phyloP scores from a whole-genome alignment of 2,113 vertebrate genomes.

The human region GRCh38 chr6:147890501-147891000 shows the following conservation, averaged over 20 bases:
- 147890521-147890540: too few species aligned
- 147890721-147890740: neutral
- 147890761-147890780: neutral
- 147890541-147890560: too few species aligned
- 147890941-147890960: neutral
- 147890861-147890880: neutral
- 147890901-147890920: neutral
- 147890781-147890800: neutral
- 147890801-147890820: neutral
- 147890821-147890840: neutral
- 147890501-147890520: too few species aligned
- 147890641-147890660: too few species aligned
- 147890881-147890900: neutral
- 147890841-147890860: neutral
- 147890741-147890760: neutral
- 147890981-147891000: neutral
- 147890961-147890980: neutral
- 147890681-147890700: neutral
- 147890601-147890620: too few species aligned
- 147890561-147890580: too few species aligned
- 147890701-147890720: neutral
- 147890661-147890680: neutral
- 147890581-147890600: too few species aligned
- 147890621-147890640: too few species aligned
- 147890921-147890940: neutral